A percentile compares a stretch with the other conserved stretches of the same genome.
These are phyloP conservation scores for Stenodema calcarata DNA, from an alignment of 2,888 invertebrate species.

Conservation along the genomic window DNA sequence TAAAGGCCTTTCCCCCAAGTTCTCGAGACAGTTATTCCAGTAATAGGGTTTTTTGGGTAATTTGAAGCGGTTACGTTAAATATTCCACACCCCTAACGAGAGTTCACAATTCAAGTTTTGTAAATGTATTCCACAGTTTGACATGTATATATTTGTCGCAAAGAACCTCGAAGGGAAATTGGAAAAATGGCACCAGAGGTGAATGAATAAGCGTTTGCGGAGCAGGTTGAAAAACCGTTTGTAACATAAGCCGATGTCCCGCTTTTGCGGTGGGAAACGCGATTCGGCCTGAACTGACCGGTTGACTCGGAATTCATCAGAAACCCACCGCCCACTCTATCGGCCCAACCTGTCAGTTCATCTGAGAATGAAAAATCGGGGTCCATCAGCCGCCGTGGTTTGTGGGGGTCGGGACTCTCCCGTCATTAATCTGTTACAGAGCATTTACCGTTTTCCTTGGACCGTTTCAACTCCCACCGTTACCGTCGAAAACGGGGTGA, in stretches of 20 bases:
- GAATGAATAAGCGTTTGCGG: background rate
- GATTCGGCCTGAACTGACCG: background rate
- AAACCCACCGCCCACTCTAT: slow-evolving; percentile 5
- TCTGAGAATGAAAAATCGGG: slow-evolving; percentile 47
- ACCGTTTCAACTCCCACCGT: background rate
- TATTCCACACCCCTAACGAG: no score
- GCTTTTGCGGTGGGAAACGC: background rate
- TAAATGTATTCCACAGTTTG: no score
- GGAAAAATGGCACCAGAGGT: background rate
- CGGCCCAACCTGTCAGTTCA: slow-evolving; percentile 35
- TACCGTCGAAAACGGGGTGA: background rate
- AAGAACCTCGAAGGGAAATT: background rate
- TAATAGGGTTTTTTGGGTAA: no score
- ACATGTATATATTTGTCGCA: background rate
- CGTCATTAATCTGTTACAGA: slow-evolving; percentile 48
- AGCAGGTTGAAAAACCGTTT: background rate
- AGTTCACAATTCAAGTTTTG: no score
- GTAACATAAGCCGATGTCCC: slow-evolving; percentile 14
- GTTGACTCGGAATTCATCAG: slow-evolving; percentile 29
- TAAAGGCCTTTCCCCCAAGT: no score
- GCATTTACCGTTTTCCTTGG: slow-evolving; percentile 39
- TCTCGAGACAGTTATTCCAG: no score
- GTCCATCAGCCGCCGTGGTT: slow-evolving; percentile 41
- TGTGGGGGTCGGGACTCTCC: background rate
- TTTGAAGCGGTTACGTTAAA: no score